A percentile compares a stretch with the other conserved stretches of the same genome.
Conservation (phyloP, 2,888 invertebrate genomes). For the Phragmatobia fuliginosa region DNA sequence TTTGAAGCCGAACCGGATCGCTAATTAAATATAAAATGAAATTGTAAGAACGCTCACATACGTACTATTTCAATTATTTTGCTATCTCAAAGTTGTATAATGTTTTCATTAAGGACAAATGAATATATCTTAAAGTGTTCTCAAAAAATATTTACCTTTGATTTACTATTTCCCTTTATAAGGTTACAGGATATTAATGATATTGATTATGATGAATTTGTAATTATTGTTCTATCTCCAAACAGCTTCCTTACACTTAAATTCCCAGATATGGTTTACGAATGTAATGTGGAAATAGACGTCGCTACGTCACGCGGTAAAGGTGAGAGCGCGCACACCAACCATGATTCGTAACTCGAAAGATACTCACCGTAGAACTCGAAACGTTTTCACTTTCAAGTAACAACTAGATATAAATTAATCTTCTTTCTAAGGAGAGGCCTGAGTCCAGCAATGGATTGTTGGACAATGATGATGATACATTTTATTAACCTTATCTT, state of each 20-base stretch:
- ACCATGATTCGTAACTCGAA: slow-evolving; percentile 27
- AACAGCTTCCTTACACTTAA: slow-evolving; percentile 4
- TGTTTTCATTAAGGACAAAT: too few relatives aligned
- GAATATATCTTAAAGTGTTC: not conserved
- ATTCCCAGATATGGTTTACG: slow-evolving; percentile 50
- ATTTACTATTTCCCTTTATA: not conserved
- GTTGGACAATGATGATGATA: too few relatives aligned
- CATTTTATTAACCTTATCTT: too few relatives aligned
- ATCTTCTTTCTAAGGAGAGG: too few relatives aligned
- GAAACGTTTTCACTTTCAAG: slow-evolving; percentile 1
- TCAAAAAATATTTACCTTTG: not conserved
- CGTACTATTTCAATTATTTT: too few relatives aligned
- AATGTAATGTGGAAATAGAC: slow-evolving; percentile 53
- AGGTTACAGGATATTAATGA: too few relatives aligned
- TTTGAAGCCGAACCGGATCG: too few relatives aligned
- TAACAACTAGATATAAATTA: not conserved
- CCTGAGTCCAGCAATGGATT: too few relatives aligned
- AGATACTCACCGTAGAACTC: not conserved
- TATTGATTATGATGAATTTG: not conserved
- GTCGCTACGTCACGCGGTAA: slow-evolving; percentile 55
- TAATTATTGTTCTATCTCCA: not conserved
- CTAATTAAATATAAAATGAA: too few relatives aligned
- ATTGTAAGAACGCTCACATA: too few relatives aligned
- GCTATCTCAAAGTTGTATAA: too few relatives aligned
- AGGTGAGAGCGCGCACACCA: slow-evolving; percentile 63